phyloP scores from a whole-genome alignment of 2,113 vertebrate genomes.

The Amazona vittata region DNA sequence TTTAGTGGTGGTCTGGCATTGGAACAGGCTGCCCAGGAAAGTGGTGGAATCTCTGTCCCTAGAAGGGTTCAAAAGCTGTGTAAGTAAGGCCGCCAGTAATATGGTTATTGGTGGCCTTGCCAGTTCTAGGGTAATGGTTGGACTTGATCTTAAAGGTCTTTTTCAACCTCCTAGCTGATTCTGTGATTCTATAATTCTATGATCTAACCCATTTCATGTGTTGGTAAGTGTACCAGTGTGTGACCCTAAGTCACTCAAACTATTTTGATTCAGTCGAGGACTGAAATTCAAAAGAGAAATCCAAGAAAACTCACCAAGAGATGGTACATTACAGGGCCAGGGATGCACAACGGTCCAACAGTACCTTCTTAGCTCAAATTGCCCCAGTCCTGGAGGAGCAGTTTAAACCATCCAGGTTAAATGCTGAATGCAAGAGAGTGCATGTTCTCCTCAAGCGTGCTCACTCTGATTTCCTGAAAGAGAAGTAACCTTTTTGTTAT shows the following conservation, averaged over 20 bases:
- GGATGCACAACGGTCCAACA: background rate
- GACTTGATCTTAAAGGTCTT: background rate
- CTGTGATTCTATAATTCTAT: background rate
- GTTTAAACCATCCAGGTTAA: background rate
- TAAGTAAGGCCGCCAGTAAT: background rate
- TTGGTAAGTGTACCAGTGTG: background rate
- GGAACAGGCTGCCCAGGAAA: background rate
- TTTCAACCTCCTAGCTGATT: background rate
- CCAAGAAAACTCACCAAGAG: background rate
- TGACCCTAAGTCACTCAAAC: background rate
- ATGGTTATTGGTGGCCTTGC: background rate
- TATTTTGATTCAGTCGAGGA: background rate
- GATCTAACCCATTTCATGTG: background rate
- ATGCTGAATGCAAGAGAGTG: background rate
- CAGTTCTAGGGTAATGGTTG: background rate
- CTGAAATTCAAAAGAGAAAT: background rate
- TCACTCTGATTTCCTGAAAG: background rate
- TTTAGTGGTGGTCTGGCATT: too few relatives aligned
- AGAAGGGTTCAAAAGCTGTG: background rate
- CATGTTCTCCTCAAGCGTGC: fast-evolving
- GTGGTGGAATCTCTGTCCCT: background rate
- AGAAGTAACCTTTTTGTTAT: background rate
- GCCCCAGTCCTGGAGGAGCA: background rate
- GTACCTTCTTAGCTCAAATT: background rate
- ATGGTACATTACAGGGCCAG: background rate